Percentiles rank a stretch among this genome's conserved stretches.
These are phyloP conservation scores for Camponotus floridanus DNA, from an alignment of 1,140 invertebrate genomes.

Conservation along the genomic window DNA sequence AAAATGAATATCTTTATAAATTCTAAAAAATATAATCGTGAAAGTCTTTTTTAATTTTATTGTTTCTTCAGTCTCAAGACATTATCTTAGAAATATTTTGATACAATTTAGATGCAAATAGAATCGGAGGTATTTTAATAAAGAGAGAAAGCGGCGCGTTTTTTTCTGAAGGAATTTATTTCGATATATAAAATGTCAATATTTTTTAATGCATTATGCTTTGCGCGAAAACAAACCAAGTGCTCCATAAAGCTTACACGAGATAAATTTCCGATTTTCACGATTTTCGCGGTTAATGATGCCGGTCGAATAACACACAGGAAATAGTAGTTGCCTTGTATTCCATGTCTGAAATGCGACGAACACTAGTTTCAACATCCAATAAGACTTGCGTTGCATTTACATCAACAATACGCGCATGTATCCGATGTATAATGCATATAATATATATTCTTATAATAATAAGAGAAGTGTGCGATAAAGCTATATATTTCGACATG, in stretches of 20 bases:
- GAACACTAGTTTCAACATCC: conserved; percentile 19
- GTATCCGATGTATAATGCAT: not conserved
- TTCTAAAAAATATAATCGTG: not conserved
- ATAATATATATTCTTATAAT: conserved; percentile 24
- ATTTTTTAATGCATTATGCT: conserved; percentile 20
- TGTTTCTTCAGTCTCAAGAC: not conserved
- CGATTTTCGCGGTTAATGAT: conserved; percentile 29
- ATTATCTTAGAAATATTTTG: not conserved
- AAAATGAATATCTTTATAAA: not conserved
- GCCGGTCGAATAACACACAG: conserved; percentile 31
- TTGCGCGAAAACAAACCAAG: conserved; percentile 38
- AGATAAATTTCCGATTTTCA: conserved; percentile 41
- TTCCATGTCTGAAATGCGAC: conserved; percentile 19
- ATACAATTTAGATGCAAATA: not conserved
- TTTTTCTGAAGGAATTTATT: conserved; percentile 16
- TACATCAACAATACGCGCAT: not conserved
- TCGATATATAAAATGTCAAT: not conserved
- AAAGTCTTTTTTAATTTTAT: not conserved
- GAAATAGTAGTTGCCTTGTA: conserved; percentile 25
- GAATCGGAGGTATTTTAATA: not conserved
- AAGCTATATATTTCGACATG: not conserved
- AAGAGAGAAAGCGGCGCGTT: not conserved
- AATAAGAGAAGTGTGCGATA: too few species aligned
- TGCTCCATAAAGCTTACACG: conserved; percentile 51
- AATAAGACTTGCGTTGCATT: conserved; percentile 15